Evolutionary conservation across 2,888 invertebrate genomes (phyloP).

Genomic region (Tridacna crocea): DNA sequence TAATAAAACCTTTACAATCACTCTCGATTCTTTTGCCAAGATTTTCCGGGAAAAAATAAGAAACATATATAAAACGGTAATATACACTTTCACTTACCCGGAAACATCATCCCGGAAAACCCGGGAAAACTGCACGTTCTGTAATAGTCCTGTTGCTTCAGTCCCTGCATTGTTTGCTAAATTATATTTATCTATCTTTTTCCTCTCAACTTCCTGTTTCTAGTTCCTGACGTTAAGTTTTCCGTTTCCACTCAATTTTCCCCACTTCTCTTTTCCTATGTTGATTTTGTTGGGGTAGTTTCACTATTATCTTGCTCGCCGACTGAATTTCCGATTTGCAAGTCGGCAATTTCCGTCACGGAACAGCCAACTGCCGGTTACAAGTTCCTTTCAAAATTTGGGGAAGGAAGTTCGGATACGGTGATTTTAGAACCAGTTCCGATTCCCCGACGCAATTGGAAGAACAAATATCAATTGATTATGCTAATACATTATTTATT

Average conservation of each 20-base stretch:
- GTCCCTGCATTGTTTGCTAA: slow-evolving; percentile 75
- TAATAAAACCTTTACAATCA: no score
- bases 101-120: slow-evolving; percentile 79
- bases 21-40: no score
- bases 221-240: slow-evolving; percentile 41
- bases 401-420: slow-evolving; percentile 76
- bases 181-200: slow-evolving; percentile 57
- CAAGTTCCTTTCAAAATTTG: slow-evolving; percentile 72
- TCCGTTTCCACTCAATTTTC: slow-evolving; percentile 62
- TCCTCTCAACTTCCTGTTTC: slow-evolving; percentile 47
- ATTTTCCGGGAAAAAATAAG: no score
- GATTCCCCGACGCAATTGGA: slow-evolving; percentile 72
- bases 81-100: slow-evolving; percentile 66
- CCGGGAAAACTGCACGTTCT: slow-evolving; percentile 80
- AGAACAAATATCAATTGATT: slow-evolving; percentile 77
- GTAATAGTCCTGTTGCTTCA: slow-evolving; percentile 82
- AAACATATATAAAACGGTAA: no score
- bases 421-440: slow-evolving; percentile 79
- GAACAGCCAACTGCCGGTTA: slow-evolving; percentile 74
- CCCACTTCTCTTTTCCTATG: slow-evolving; percentile 43
- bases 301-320: slow-evolving; percentile 73
- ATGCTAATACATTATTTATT: slow-evolving; percentile 58
- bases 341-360: slow-evolving; percentile 77
- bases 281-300: slow-evolving; percentile 64
- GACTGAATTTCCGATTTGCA: slow-evolving; percentile 72